Evolutionary conservation across 2,888 invertebrate genomes (phyloP).

Genomic region (Erebia epiphron): DNA sequence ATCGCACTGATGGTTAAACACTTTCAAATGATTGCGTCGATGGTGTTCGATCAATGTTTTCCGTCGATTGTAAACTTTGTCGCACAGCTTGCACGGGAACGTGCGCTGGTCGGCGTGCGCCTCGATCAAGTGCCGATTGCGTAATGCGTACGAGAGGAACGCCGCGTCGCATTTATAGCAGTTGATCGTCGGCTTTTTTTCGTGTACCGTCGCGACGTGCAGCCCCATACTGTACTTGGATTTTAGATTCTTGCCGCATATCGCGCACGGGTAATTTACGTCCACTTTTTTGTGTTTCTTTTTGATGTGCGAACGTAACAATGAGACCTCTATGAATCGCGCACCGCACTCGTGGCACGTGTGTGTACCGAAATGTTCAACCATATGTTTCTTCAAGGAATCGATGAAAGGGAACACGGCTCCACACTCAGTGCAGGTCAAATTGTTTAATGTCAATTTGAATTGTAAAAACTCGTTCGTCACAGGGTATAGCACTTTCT

Average conservation of each 20-base stretch:
- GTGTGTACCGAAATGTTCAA: slow-evolving; percentile 71
- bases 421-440: slow-evolving; percentile 40
- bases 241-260: slow-evolving; percentile 71
- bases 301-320: slow-evolving; percentile 59
- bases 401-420: slow-evolving; percentile 68
- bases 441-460: slow-evolving; percentile 41
- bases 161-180: slow-evolving; percentile 72
- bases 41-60: slow-evolving; percentile 44
- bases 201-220: slow-evolving; percentile 64
- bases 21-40: slow-evolving; percentile 14
- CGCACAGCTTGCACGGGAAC: slow-evolving; percentile 66
- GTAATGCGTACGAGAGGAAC: slow-evolving; percentile 73
- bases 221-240: slow-evolving; percentile 60
- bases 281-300: slow-evolving; percentile 60
- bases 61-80: slow-evolving; percentile 62
- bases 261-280: slow-evolving; percentile 62
- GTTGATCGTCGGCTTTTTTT: slow-evolving; percentile 45
- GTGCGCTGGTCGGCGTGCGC: slow-evolving; percentile 68
- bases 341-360: slow-evolving; percentile 73
- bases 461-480: slow-evolving; percentile 65
- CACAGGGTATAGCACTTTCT: slow-evolving; percentile 66
- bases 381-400: slow-evolving; percentile 74
- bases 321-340: slow-evolving; percentile 53
- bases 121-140: slow-evolving; percentile 70
- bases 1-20: slow-evolving; percentile 20